Evolutionary conservation across 37 sponge, comb jelly and placozoan species (phyloP), one percentile per base, ranked within the genome.

Genomic region (Ianthella basta): DNA sequence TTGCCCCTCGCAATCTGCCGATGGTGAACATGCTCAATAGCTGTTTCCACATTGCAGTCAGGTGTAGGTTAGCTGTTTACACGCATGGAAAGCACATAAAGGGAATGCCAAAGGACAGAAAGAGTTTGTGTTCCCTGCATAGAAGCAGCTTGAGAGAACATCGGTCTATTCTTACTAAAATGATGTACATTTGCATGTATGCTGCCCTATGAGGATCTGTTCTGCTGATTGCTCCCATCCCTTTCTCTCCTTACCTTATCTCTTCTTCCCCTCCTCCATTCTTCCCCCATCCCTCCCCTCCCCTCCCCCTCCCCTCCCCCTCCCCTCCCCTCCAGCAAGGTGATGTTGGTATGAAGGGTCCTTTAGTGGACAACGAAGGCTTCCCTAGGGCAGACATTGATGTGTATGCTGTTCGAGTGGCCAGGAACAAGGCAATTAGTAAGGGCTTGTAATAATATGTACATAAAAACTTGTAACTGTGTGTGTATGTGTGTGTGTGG

Each of bases 321-420:
- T 14, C 15, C 15, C 30, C 34, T 10, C 40, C 13, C n/a, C 50
- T 8, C 4, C 72, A 95, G 96, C 93, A 97, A 85, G 82, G 80
- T 15, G 80, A 80, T 15, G 97, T 97, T 23, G 97, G 97, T 19
- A 97, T 94, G 95, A 75, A 89, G 44, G 97, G 89, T 0, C 40
- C 88, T 24, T 82, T 97, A 53, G 82, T 97, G 44, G 97, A 97
- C 73, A 65, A 54, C 57, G 95, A 97, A 29, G 91, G 91, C 34
- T 97, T 64, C 72, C 97, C 97, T 14, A 74, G 97, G 82, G 56
- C 82, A 33, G 97, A 97, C 55, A 92, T 97, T 19, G 97, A 97
- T 65, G 59, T 97, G 20, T 97, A 94, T 63, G 88, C 93, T 13
- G 97, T 97, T 16, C 72, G 97, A 61, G 87, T 8, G 56, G 97